phyloP scores from a whole-genome alignment of 2,888 invertebrate species.

The Gerosis bhagava region DNA sequence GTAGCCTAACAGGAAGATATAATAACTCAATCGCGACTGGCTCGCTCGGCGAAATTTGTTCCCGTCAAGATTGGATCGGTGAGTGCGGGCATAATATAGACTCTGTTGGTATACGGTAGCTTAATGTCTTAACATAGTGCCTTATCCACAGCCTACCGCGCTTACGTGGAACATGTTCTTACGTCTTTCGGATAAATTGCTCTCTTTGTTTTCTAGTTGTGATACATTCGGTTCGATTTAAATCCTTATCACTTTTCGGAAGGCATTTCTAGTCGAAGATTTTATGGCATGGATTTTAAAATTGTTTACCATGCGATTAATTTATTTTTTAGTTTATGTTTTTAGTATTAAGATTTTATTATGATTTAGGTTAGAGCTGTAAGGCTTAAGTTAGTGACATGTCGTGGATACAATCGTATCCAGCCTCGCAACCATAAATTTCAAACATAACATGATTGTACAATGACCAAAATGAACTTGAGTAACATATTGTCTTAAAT shows the following conservation, averaged over 20 bases:
- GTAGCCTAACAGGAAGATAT: slow-evolving; percentile 79
- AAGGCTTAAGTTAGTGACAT: too few relatives aligned
- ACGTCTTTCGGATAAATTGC: slow-evolving; percentile 22
- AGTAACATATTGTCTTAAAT: too few relatives aligned
- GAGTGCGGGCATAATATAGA: slow-evolving; percentile 55
- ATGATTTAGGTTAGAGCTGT: too few relatives aligned
- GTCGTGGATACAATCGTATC: too few relatives aligned
- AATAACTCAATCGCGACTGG: slow-evolving; percentile 80
- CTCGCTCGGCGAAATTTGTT: slow-evolving; percentile 73
- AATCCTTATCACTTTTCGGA: slow-evolving; percentile 34
- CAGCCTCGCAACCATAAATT: too few relatives aligned
- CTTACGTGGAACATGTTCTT: slow-evolving; percentile 51
- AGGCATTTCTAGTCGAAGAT: slow-evolving; percentile 32
- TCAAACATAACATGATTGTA: too few relatives aligned
- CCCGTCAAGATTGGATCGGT: slow-evolving; percentile 76
- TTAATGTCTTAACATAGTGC: slow-evolving; percentile 73
- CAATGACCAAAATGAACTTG: too few relatives aligned
- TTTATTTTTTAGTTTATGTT: too few relatives aligned
- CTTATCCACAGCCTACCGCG: slow-evolving; percentile 55
- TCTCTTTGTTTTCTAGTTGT: slow-evolving; percentile 24
- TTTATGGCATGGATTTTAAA: too few relatives aligned
- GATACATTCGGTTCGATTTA: slow-evolving; percentile 23
- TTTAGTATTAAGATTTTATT: too few relatives aligned
- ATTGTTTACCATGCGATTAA: too few relatives aligned
- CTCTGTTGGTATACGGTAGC: slow-evolving; percentile 59